Percentiles rank a stretch among this genome's conserved stretches.
phyloP scores from a whole-genome alignment of 2,797 vertebrate genomes.

The Lithobates pipiens region DNA sequence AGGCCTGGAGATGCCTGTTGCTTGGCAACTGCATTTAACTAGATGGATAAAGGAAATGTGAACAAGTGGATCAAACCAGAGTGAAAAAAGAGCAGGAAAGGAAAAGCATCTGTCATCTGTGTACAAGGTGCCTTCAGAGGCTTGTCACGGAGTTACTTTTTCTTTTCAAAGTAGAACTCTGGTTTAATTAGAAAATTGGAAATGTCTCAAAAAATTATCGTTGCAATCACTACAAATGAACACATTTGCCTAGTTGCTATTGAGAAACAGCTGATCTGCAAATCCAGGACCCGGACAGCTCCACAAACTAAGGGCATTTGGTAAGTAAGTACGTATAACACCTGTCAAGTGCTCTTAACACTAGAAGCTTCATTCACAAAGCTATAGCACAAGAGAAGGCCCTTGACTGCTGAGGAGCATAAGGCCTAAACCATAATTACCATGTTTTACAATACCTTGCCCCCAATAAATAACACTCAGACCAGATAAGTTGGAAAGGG shows the following conservation, averaged over 20 bases:
- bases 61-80: constrained; percentile 52
- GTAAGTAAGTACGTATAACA: not conserved
- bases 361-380: too few relatives aligned
- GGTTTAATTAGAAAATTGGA: not conserved
- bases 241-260: not conserved
- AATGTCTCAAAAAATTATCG: not conserved
- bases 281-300: not conserved
- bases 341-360: too few relatives aligned
- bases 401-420: too few relatives aligned
- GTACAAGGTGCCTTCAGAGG: constrained; percentile 37
- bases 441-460: too few relatives aligned
- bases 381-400: too few relatives aligned
- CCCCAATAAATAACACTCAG: too few relatives aligned
- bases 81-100: constrained; percentile 51
- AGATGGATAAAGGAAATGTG: constrained; percentile 59
- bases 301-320: not conserved
- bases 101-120: constrained; percentile 58
- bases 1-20: constrained; percentile 50
- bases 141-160: constrained; percentile 41
- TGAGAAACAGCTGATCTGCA: too few relatives aligned
- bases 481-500: too few relatives aligned
- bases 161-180: not conserved
- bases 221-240: not conserved
- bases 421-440: too few relatives aligned
- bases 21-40: constrained; percentile 58